Base-by-base conservation (phyloP, 2,888 invertebrate species). In the Tachina lurida region DNA sequence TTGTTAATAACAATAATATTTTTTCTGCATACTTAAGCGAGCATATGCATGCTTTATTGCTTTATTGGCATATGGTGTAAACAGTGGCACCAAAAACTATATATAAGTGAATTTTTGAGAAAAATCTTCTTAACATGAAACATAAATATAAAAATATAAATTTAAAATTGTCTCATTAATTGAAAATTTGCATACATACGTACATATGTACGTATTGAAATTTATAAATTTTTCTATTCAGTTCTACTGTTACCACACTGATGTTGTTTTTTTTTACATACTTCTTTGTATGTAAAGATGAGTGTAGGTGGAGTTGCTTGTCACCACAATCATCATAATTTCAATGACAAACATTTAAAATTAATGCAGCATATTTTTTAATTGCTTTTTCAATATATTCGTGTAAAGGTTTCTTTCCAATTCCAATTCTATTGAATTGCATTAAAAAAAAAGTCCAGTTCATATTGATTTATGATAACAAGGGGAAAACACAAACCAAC, bases 301-400 rank as follows among this genome's bases (percentile, higher is more conserved):
- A 73, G 77, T 83, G 77, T 83, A 60, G 77, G 71, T 67, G 54
- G 83, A 47, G 81, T 47, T 56, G 67, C 17, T 76, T 76, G 79
- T 83, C 86, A 86, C 49, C 79, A 54, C 41, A 82, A 71, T 82
- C 82, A 82, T 78, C 71, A 85, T 79, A 79, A 83, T 73, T 83
- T 63, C 86, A 86, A 86, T 86, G 83, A 79, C 76, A 75, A 49
- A 62, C 17, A 54, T 41, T 71, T 73, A n/a, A 65, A 83, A 77
- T 71, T 15, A 63, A 58, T 65, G 52, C 71, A 65, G 31, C 54
- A 73, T 60, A 83, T 5, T 60, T 70, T 43, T 9, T 47, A 39
- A 31, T 31, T 31, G 31, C 31, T 31, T 31, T 7, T 31, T 31
- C 31, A 31, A 31, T 31, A 31, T 31, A 31, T 31, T 31, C 31